These are phyloP conservation scores for Contarinia nasturtii DNA, from an alignment of 1,140 invertebrate genomes.

Conservation along the genomic window DNA sequence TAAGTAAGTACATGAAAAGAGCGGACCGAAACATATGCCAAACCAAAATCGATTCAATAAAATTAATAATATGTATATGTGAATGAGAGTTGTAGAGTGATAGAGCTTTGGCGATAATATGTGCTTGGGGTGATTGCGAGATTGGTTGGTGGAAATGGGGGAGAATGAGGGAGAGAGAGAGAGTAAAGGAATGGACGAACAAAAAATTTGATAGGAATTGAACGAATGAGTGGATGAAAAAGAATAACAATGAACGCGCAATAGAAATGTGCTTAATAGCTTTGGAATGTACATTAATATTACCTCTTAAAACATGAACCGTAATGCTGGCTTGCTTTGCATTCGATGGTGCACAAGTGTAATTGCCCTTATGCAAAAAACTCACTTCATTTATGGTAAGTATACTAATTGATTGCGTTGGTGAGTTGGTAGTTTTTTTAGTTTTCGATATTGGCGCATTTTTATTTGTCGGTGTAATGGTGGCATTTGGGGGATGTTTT, in stretches of 20 bases:
- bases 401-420: conserved; percentile 14
- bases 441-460: neutral
- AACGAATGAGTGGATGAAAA: no score
- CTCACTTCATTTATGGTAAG: conserved; percentile 19
- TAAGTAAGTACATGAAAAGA: neutral
- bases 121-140: no score
- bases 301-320: conserved; percentile 39
- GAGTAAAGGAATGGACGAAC: no score
- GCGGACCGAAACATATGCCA: no score
- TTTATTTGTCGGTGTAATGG: neutral
- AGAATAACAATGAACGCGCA: neutral
- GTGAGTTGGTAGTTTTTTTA: neutral
- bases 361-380: conserved; percentile 34
- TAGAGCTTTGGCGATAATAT: no score
- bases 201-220: no score
- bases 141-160: no score
- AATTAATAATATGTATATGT: no score
- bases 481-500: neutral
- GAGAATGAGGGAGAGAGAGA: no score
- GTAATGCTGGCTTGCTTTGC: conserved; percentile 43
- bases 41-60: no score
- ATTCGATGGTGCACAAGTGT: conserved; percentile 50
- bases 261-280: no score
- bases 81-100: no score
- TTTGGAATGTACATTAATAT: conserved; percentile 1